phyloP scores from a whole-genome alignment of 2,113 vertebrate species.

The Neotoma lepida region DNA sequence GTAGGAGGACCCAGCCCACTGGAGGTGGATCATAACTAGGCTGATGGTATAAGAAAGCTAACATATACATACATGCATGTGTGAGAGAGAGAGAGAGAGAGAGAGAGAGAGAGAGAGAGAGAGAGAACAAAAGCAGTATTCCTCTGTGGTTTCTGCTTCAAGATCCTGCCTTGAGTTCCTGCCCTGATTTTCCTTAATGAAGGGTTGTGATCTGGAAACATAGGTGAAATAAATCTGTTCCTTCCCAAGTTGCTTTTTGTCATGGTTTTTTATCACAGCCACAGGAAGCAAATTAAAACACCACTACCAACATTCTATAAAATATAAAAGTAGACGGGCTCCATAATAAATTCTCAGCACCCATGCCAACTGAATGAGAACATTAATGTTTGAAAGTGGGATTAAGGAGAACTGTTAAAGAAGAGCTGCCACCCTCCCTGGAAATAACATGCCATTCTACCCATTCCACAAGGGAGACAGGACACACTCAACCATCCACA shows the following conservation, averaged over 20 bases:
- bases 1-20: neutral
- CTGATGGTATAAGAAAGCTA: neutral
- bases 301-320: neutral
- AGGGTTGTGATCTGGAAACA: neutral
- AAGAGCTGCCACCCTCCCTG: neutral
- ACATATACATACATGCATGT: neutral
- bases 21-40: neutral
- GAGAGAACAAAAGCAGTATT: neutral
- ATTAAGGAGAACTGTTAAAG: neutral
- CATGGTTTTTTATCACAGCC: neutral
- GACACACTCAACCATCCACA: neutral
- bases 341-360: neutral
- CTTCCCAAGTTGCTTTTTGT: neutral
- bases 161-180: neutral
- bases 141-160: neutral
- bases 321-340: neutral
- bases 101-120: neutral
- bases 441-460: neutral
- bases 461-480: neutral
- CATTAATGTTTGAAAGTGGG: neutral
- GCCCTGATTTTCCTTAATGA: neutral
- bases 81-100: neutral
- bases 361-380: slow-evolving; percentile 11
- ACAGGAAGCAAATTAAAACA: neutral
- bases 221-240: neutral